These are phyloP conservation scores for Solea solea DNA, from an alignment of 2,113 vertebrate species.

Conservation along the genomic window DNA sequence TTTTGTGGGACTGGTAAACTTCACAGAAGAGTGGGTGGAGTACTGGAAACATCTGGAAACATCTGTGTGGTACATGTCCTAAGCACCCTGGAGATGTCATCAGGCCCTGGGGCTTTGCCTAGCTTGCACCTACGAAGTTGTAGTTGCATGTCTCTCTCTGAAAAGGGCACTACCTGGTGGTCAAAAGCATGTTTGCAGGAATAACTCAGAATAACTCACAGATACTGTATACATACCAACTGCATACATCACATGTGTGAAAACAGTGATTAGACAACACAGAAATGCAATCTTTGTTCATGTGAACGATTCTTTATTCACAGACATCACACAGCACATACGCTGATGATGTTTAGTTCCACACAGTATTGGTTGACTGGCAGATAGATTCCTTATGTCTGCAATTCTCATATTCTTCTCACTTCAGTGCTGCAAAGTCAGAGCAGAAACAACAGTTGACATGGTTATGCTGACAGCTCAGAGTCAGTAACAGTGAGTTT, in stretches of 20 bases:
- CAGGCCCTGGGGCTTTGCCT: too few species aligned
- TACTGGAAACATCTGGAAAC: too few species aligned
- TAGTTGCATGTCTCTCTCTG: too few species aligned
- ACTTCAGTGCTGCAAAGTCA: slow-evolving; percentile 50
- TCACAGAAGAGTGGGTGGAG: too few species aligned
- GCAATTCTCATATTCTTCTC: neutral
- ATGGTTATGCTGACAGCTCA: neutral
- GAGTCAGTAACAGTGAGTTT: neutral
- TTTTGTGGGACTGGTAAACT: too few species aligned
- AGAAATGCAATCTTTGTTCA: neutral
- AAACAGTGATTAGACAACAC: neutral
- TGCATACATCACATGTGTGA: neutral
- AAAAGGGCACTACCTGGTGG: too few species aligned
- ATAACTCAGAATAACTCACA: too few species aligned
- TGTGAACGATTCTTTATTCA: slow-evolving; percentile 11
- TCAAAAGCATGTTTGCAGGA: too few species aligned
- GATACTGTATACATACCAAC: neutral
- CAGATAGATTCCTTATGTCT: neutral
- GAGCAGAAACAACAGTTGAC: neutral
- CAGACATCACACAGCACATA: neutral
- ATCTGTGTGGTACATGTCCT: too few species aligned
- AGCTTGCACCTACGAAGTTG: too few species aligned
- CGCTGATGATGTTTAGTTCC: neutral
- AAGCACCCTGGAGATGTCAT: too few species aligned
- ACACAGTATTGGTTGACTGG: neutral